These are phyloP conservation scores for Epinephelus malabaricus DNA, from an alignment of 2,797 vertebrate species.

Conservation along the genomic window DNA sequence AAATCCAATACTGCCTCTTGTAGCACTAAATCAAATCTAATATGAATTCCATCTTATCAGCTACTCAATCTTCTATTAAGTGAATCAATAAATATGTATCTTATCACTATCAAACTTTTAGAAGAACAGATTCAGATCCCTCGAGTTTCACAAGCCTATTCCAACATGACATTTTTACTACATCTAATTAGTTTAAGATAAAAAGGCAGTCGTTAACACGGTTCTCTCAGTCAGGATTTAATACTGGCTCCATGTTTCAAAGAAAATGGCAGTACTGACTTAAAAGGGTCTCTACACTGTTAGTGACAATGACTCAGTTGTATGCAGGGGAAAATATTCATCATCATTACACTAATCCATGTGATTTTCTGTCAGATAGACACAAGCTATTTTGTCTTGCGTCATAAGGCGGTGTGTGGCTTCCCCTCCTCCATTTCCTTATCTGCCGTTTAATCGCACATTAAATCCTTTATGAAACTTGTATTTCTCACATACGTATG, in stretches of 20 bases:
- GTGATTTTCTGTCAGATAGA: slow-evolving; percentile 35
- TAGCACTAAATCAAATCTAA: slow-evolving; percentile 14
- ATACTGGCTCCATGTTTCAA: slow-evolving; percentile 34
- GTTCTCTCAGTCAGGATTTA: slow-evolving; percentile 17
- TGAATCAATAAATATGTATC: slow-evolving; percentile 10
- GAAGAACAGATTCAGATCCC: background rate
- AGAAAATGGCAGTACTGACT: slow-evolving; percentile 39
- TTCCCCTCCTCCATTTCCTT: slow-evolving; percentile 42
- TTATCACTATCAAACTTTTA: slow-evolving; percentile 12
- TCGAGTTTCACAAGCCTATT: slow-evolving; percentile 2
- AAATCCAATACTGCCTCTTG: background rate
- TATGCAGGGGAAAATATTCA: background rate
- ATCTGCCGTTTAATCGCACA: slow-evolving; percentile 17
- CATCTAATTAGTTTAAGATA: slow-evolving; percentile 20
- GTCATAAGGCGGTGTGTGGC: slow-evolving; percentile 20
- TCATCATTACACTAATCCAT: slow-evolving; percentile 13
- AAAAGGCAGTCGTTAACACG: background rate
- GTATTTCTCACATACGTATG: slow-evolving; percentile 50
- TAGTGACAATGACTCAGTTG: slow-evolving; percentile 23
- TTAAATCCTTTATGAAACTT: slow-evolving; percentile 38
- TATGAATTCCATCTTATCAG: slow-evolving; percentile 19
- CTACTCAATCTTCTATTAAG: background rate
- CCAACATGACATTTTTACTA: slow-evolving; percentile 17
- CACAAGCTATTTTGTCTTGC: slow-evolving; percentile 32
- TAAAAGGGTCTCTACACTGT: slow-evolving; percentile 18